phyloP scores from a whole-genome alignment of 2,113 vertebrate species.

The Columba janthina region DNA sequence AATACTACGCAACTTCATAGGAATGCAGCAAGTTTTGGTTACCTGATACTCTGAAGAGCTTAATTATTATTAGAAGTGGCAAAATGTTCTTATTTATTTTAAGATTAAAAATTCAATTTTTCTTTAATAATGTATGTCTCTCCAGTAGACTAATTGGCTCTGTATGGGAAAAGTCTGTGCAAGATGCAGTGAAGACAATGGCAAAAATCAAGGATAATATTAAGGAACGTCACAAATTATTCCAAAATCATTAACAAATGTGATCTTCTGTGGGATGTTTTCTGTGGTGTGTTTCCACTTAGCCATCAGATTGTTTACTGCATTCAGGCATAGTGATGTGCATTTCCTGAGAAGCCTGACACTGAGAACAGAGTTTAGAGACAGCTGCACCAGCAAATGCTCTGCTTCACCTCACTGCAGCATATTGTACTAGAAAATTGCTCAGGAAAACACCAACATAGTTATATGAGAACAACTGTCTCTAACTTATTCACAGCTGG shows the following conservation, averaged over 20 bases:
- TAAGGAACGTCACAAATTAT: background rate
- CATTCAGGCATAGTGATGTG: background rate
- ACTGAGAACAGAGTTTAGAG: background rate
- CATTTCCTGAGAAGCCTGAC: background rate
- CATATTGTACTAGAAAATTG: background rate
- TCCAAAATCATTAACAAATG: background rate
- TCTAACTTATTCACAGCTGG: background rate
- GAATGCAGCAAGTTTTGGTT: background rate
- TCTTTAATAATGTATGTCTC: background rate
- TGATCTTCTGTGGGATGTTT: background rate
- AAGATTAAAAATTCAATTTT: background rate
- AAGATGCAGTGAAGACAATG: background rate
- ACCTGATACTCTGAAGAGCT: background rate
- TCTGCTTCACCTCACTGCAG: background rate
- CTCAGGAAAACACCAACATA: background rate
- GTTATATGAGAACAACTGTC: background rate
- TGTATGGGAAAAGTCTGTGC: background rate
- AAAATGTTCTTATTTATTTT: background rate
- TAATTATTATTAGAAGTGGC: background rate
- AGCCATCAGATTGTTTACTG: background rate
- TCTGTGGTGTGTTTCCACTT: background rate
- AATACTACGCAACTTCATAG: background rate
- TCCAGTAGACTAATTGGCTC: background rate
- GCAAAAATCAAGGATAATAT: background rate
- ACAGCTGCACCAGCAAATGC: background rate